These are phyloP conservation scores for Eutrigla gurnardus DNA, from an alignment of 2,797 vertebrate species.

Conservation along the genomic window DNA sequence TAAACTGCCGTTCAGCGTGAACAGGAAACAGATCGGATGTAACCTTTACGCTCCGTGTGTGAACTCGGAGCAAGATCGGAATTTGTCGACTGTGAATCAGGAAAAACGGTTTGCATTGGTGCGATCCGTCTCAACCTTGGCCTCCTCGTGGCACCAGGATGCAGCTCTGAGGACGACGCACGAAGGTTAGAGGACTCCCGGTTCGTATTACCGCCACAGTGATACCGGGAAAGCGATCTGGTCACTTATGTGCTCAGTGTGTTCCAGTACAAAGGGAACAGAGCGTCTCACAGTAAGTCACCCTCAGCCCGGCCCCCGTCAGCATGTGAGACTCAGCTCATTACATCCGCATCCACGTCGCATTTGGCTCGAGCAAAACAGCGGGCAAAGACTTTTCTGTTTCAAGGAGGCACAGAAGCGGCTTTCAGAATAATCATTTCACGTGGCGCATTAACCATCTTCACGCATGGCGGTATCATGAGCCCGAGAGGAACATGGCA, in stretches of 20 bases:
- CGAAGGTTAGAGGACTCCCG: constrained; percentile 38
- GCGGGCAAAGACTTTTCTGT: constrained; percentile 17
- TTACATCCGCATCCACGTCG: constrained; percentile 9
- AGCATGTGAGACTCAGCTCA: constrained; percentile 48
- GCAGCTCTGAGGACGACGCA: neutral
- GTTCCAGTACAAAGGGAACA: constrained; percentile 54
- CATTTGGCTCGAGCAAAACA: constrained; percentile 27
- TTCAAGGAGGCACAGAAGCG: constrained; percentile 24
- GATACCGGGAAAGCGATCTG: constrained; percentile 55
- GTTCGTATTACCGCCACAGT: constrained; percentile 61
- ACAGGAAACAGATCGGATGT: neutral
- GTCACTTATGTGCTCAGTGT: constrained; percentile 54
- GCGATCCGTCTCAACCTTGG: constrained; percentile 1
- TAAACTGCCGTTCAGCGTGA: neutral
- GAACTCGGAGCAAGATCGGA: neutral
- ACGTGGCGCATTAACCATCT: constrained; percentile 44
- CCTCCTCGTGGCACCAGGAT: constrained; percentile 19
- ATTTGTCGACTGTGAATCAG: constrained; percentile 13
- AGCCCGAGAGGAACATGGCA: constrained; percentile 55
- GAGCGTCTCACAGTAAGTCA: constrained; percentile 57
- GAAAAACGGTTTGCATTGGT: neutral
- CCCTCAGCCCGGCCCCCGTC: constrained; percentile 57
- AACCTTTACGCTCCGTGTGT: neutral
- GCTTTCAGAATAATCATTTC: constrained; percentile 57
- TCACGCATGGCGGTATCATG: constrained; percentile 36